Conservation (phyloP, 2,113 vertebrate species). For the Zingel zingel region DNA sequence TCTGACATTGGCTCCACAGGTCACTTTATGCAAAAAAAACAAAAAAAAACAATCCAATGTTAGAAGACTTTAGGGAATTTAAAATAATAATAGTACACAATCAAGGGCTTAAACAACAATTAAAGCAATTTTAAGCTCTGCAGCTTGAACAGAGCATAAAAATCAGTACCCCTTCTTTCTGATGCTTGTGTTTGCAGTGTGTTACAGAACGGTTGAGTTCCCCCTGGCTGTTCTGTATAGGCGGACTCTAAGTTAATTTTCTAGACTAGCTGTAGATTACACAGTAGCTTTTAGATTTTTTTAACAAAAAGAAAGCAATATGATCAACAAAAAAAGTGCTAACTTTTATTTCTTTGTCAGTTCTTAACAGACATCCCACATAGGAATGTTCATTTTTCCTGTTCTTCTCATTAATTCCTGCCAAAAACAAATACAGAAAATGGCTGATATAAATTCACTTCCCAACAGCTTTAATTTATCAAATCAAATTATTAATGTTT, state of each 20-base stretch:
- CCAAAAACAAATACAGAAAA: conserved; percentile 39
- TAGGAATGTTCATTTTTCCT: conserved; percentile 52
- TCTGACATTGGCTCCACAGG: conserved; percentile 35
- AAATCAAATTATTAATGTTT: conserved; percentile 5
- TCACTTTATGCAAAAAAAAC: conserved; percentile 30
- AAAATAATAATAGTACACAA: background rate
- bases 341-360: conserved; percentile 49
- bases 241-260: conserved; percentile 54
- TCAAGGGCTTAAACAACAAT: background rate
- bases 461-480: conserved; percentile 30
- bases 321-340: conserved; percentile 50
- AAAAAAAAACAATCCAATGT: conserved; percentile 1
- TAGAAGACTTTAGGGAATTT: background rate
- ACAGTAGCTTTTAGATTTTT: conserved; percentile 60
- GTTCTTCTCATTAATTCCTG: conserved; percentile 67
- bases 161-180: conserved; percentile 49
- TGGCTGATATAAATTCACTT: conserved; percentile 19
- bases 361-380: conserved; percentile 50
- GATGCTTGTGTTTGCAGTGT: conserved; percentile 82
- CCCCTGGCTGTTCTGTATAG: conserved; percentile 42
- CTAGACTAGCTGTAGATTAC: conserved; percentile 66
- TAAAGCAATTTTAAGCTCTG: conserved; percentile 27
- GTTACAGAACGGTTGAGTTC: conserved; percentile 64
- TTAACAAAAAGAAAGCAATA: conserved; percentile 35
- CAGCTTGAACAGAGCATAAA: conserved; percentile 56